Evolutionary conservation across 2,888 invertebrate species (phyloP), one percentile per base, ranked within the genome.

Genomic region (Mythimna impura): DNA sequence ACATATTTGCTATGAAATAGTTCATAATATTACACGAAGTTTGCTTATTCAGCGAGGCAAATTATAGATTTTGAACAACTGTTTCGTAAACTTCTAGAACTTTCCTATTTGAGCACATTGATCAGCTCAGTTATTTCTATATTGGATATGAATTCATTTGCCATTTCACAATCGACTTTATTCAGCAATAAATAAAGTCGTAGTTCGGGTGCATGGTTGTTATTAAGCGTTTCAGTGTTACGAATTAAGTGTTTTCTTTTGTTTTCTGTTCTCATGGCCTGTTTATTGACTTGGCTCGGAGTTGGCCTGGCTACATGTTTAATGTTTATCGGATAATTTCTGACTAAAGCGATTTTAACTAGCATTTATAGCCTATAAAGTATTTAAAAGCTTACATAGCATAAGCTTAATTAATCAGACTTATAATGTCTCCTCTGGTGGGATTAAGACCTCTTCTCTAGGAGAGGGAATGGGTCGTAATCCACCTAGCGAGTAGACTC

Each of bases 51-150:
- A 76, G 68, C 71, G 63, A 66, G 66, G 76, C 50, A 84, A 69
- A 81, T 77, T 85, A 83, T 64, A 61, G 61, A 66, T 78, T 70
- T 66, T 54, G 71, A 64, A 64, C 75, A 71, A 73, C 73, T 70
- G 50, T 71, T 73, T 54, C 43, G 50, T 84, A 67, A 82, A 82
- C 69, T 85, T 76, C 47, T 34, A 50, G 36, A 85, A 85, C 66
- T 82, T 82, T 78, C 20, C 58, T 60, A 1, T 78, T 79, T 61
- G 52, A 73, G 61, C 50, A 72, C 71, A 81, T 81, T 84, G 68
- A 81, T 73, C 77, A 73, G 65, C 61, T 69, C 58, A 81, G 64
- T 70, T 84, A 84, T 82, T 82, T 81, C 58, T 22, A 66, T 67
- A 73, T 64, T 66, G 55, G 54, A 54, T 73, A 30, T 55, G 22